Evolutionary conservation across 1,140 invertebrate species (phyloP).

Genomic region (Brachionus paranguensis): DNA sequence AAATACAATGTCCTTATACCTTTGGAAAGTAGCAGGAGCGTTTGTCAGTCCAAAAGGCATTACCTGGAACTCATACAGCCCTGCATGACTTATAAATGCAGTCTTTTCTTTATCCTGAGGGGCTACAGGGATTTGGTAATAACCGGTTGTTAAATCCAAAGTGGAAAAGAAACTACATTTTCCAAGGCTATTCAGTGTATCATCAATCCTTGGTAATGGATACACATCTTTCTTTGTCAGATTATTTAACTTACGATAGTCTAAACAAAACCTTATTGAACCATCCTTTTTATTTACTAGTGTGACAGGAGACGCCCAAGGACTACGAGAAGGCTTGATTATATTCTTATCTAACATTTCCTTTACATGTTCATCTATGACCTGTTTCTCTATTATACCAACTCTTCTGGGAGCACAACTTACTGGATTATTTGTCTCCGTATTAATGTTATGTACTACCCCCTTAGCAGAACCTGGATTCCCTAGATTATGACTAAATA

Average conservation of each 20-base stretch:
- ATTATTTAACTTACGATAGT: no score
- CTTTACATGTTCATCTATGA: background rate
- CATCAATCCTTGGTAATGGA: background rate
- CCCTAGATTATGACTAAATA: background rate
- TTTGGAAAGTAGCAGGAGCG: conserved; percentile 50
- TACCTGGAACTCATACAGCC: background rate
- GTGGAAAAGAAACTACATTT: background rate
- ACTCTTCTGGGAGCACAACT: no score
- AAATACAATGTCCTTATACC: conserved; percentile 45
- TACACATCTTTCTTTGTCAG: no score
- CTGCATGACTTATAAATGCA: no score
- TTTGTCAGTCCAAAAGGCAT: conserved; percentile 47
- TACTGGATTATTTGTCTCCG: background rate
- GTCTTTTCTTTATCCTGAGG: no score
- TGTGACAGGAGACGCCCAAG: conserved; percentile 8
- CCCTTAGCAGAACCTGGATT: background rate
- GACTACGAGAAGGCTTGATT: background rate
- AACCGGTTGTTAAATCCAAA: no score
- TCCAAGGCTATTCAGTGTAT: background rate
- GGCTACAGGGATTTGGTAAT: no score
- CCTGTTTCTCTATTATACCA: background rate
- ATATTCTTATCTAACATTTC: background rate
- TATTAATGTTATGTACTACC: conserved; percentile 7
- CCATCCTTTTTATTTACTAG: conserved; percentile 19
- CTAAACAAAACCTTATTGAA: background rate